Evolutionary conservation across 2,888 invertebrate species (phyloP).

Genomic region (Tetragonula carbonaria): DNA sequence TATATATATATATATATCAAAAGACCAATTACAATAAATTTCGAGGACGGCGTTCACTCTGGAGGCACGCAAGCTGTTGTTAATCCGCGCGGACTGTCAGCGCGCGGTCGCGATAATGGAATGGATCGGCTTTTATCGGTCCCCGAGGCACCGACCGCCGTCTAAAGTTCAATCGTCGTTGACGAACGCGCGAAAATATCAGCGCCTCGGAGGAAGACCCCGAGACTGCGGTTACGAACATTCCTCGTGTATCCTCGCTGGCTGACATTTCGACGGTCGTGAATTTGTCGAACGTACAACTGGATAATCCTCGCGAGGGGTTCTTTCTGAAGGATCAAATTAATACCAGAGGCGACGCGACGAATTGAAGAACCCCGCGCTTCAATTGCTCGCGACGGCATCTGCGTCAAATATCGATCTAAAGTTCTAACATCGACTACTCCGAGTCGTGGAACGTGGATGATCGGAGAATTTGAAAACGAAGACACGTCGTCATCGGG

Average conservation of each 20-base stretch:
- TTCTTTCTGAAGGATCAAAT: not conserved
- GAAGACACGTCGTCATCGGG: too few relatives aligned
- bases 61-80: constrained; percentile 76
- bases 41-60: constrained; percentile 75
- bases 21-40: constrained; percentile 80
- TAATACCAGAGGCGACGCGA: too few relatives aligned
- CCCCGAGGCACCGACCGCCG: constrained; percentile 66
- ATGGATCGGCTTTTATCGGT: constrained; percentile 78
- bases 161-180: constrained; percentile 74
- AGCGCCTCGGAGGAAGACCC: constrained; percentile 49
- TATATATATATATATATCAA: constrained; percentile 62
- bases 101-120: constrained; percentile 74
- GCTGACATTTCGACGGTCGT: constrained; percentile 58
- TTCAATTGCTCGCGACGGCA: too few relatives aligned
- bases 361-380: too few relatives aligned
- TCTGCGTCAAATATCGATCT: too few relatives aligned
- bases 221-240: constrained; percentile 17
- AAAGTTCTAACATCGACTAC: too few relatives aligned
- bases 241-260: constrained; percentile 19
- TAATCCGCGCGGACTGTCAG: constrained; percentile 73
- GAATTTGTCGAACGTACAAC: not conserved
- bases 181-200: constrained; percentile 69
- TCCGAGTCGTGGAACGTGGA: too few relatives aligned
- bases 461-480: too few relatives aligned
- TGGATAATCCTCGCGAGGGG: not conserved